Percentiles rank a stretch among this genome's conserved stretches.
Conservation (phyloP, 2,888 invertebrate genomes). For the Dryobota labecula region DNA sequence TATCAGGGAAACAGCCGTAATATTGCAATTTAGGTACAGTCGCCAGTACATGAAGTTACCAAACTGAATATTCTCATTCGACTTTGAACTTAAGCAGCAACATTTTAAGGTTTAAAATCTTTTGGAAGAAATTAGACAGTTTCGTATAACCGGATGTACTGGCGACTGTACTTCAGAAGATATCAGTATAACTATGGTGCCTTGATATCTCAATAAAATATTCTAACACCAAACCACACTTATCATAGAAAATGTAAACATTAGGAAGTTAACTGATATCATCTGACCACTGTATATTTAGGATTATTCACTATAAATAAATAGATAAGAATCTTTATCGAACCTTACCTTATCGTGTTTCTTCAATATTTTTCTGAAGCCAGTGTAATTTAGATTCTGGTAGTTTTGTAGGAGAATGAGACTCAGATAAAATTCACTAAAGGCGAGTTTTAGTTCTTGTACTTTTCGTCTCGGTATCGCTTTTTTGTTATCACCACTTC, state of each 20-base stretch:
- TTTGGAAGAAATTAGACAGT: too few species aligned
- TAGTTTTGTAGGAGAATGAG: conserved; percentile 99
- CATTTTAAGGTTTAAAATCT: too few species aligned
- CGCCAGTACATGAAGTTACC: too few species aligned
- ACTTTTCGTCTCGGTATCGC: conserved; percentile 94
- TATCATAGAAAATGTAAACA: conserved; percentile 41
- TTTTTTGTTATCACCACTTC: conserved; percentile 85
- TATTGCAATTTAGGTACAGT: not conserved
- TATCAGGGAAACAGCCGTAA: accelerated
- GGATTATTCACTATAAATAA: conserved; percentile 57
- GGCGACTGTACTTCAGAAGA: not conserved
- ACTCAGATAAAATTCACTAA: conserved; percentile 99
- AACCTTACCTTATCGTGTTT: conserved; percentile 98
- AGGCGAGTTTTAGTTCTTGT: conserved; percentile 98
- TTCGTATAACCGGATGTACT: too few species aligned
- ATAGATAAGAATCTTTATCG: conserved; percentile 54
- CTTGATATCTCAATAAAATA: not conserved
- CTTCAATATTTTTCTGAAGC: conserved; percentile 99
- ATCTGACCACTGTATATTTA: conserved; percentile 38
- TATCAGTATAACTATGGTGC: not conserved
- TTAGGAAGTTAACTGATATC: conserved; percentile 34
- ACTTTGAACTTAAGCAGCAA: too few species aligned
- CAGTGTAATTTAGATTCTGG: conserved; percentile 99
- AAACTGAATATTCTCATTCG: too few species aligned
- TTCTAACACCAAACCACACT: not conserved